phyloP scores from a whole-genome alignment of 2,797 vertebrate genomes.

The Aythya fuligula region DNA sequence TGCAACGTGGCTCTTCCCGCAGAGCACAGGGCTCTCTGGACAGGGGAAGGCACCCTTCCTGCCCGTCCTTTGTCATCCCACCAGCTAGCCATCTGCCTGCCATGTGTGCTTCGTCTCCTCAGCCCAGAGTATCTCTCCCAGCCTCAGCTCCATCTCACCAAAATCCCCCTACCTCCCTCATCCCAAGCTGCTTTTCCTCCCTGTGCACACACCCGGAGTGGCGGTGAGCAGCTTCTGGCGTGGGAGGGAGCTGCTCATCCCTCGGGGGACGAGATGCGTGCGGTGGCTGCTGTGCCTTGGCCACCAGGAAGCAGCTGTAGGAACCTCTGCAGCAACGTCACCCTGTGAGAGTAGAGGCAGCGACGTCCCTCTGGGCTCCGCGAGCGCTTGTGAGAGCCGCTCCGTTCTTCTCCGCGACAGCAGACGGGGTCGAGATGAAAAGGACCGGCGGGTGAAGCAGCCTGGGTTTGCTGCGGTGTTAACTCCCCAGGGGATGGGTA shows the following conservation, averaged over 20 bases:
- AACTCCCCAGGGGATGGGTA: neutral
- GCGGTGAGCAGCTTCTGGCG: neutral
- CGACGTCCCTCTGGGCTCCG: neutral
- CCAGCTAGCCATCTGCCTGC: neutral
- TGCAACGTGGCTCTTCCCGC: rapidly evolving
- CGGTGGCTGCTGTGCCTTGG: neutral
- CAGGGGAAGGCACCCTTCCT: neutral
- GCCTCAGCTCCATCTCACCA: neutral
- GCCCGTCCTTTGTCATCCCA: neutral
- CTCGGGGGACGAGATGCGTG: rapidly evolving
- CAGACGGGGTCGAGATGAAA: neutral
- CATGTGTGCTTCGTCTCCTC: neutral
- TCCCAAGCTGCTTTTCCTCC: neutral
- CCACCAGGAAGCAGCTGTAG: rapidly evolving
- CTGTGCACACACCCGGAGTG: neutral
- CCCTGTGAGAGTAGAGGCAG: neutral
- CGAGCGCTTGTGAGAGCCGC: rapidly evolving
- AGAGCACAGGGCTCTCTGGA: too few relatives aligned
- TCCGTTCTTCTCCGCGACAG: neutral
- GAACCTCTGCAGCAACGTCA: neutral
- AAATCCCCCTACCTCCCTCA: neutral
- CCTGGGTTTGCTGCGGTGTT: neutral
- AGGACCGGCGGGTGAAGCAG: neutral
- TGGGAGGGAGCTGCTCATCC: neutral
- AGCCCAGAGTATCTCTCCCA: neutral